Base-by-base conservation (phyloP, 2,113 vertebrate species). In the Chitala chitala region DNA sequence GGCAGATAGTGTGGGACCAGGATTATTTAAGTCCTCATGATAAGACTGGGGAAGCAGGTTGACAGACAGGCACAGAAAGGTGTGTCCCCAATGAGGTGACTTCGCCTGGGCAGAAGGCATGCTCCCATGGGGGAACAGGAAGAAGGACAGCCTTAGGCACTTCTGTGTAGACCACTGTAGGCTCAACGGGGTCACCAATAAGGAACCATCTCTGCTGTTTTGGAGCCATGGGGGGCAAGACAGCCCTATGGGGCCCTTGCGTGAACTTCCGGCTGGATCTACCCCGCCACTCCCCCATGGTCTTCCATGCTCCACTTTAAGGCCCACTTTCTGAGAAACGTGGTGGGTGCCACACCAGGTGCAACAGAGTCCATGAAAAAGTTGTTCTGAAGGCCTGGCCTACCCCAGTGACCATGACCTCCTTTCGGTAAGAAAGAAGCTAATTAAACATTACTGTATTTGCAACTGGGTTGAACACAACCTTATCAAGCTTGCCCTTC, bases 401-500 rank as follows among this genome's bases (percentile, higher is more conserved):
- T 63, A 63, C 59, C 59, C 59, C 38, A 63, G 59, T 63, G 33
- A 63, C 31, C 59, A 63, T 63, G 33, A 12, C 20, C 33, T 63
- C 20, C 59, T n/a, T 38, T 63, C 26, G 33, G 56, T 10, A 38
- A 63, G 82, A 83, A 82, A 72, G 77, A 53, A 77, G 87, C 90
- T 86, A 91, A 89, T 88, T 84, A 84, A 84, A 71, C 81, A 72
- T 76, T 72, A 75, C 66, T 75, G 82, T 83, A 75, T 74, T 82
- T 84, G 86, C 90, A 91, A 89, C 89, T 90, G 89, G 86, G 86
- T 84, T 87, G 86, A 86, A 84, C 84, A 84, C 20, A 51, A 51
- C 48, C 48, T 51, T 2, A 15, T 51, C 2, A 51, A 51, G 48
- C 1, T 51, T 51, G 48, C 48, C 48, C 48, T 51, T 87, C 81